These are phyloP conservation scores for Steatocranus sp. DNA, from an alignment of 2,797 vertebrate species.

Conservation along the genomic window DNA sequence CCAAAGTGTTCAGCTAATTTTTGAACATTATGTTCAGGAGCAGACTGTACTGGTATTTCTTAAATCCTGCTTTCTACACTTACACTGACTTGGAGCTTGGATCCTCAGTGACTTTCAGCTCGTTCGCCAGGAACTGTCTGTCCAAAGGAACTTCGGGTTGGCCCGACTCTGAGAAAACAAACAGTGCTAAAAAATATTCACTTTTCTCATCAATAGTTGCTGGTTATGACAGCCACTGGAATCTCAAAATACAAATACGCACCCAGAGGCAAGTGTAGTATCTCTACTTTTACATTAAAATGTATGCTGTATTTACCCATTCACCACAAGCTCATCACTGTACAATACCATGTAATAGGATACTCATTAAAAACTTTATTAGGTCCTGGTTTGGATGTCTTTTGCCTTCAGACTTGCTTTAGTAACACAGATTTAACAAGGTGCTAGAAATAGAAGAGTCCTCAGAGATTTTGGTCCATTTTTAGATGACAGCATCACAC, in stretches of 20 bases:
- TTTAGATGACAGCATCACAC: not conserved
- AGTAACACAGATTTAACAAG: not conserved
- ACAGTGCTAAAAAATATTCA: conserved; percentile 3
- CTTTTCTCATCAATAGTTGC: not conserved
- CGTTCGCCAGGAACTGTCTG: conserved; percentile 86
- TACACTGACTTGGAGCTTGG: conserved; percentile 85
- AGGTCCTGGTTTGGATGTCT: not conserved
- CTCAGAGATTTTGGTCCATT: not conserved
- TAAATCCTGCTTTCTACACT: conserved; percentile 46
- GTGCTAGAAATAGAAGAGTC: not conserved
- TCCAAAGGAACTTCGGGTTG: conserved; percentile 88
- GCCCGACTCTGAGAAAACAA: conserved; percentile 83
- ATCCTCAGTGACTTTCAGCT: conserved; percentile 87
- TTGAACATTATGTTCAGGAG: not conserved
- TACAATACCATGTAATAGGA: not conserved
- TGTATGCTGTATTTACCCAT: not conserved
- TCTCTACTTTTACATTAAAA: not conserved
- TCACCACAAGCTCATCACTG: not conserved
- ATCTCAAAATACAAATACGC: not conserved
- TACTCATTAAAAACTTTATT: not conserved
- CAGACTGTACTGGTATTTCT: not conserved
- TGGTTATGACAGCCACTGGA: not conserved
- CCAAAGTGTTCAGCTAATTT: not conserved
- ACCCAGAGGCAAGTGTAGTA: not conserved
- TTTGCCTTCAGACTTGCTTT: not conserved